These are phyloP conservation scores for Cacatua alba DNA, from an alignment of 2,113 vertebrate species.

Conservation along the genomic window DNA sequence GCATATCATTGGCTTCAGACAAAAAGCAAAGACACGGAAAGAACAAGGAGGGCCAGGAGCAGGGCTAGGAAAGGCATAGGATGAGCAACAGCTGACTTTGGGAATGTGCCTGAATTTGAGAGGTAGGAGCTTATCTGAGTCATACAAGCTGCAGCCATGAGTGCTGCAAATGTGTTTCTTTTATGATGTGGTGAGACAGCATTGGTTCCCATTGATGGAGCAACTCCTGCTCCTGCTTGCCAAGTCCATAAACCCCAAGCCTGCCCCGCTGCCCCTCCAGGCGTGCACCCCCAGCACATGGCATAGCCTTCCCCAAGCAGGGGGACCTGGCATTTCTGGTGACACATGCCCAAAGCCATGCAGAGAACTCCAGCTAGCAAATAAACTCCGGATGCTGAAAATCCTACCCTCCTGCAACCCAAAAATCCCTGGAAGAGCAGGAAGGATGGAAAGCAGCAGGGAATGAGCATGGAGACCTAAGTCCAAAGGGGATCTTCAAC, in stretches of 20 bases:
- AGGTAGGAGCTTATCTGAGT: neutral
- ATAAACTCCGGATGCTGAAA: neutral
- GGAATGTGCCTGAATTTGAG: neutral
- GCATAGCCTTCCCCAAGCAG: neutral
- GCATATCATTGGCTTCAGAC: rapidly evolving
- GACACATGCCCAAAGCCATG: neutral
- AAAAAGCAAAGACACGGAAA: neutral
- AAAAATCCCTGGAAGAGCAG: neutral
- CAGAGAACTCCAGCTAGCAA: neutral
- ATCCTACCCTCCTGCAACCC: neutral
- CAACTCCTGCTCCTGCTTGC: neutral
- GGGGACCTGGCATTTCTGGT: neutral
- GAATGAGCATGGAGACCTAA: neutral
- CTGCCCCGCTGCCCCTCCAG: neutral
- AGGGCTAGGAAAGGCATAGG: neutral
- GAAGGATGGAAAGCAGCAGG: neutral
- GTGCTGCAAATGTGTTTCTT: neutral
- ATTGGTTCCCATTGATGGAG: rapidly evolving
- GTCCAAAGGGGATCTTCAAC: neutral
- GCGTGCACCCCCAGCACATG: neutral
- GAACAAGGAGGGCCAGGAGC: neutral
- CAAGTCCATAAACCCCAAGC: neutral
- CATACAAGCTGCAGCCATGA: neutral
- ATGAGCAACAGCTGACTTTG: neutral
- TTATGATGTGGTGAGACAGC: neutral